These are phyloP conservation scores for Drosophila saltans DNA, from an alignment of 1,140 invertebrate species.

Conservation along the genomic window DNA sequence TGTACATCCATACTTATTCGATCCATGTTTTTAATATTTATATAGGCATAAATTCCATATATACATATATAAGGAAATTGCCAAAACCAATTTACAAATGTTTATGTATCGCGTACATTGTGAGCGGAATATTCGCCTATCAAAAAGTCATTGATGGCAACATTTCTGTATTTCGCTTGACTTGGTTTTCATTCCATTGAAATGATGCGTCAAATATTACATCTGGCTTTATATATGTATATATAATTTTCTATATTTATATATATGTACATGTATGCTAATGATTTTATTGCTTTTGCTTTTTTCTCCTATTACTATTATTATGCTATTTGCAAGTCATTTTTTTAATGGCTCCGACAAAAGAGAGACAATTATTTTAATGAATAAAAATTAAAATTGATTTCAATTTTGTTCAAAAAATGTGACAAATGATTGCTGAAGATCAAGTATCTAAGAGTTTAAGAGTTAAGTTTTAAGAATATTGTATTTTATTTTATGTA, in stretches of 20 bases:
- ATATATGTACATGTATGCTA: not conserved
- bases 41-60: conserved; percentile 33
- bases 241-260: conserved; percentile 20
- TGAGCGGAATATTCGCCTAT: not conserved
- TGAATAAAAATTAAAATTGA: not conserved
- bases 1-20: conserved; percentile 33
- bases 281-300: not conserved
- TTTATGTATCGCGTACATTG: conserved; percentile 56
- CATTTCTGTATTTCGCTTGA: conserved; percentile 6
- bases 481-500: no score
- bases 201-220: conserved; percentile 6
- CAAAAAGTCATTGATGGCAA: conserved; percentile 10
- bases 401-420: no score
- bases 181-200: conserved; percentile 1
- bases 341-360: not conserved
- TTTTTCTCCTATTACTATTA: not conserved
- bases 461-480: no score
- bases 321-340: not conserved
- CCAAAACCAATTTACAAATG: conserved; percentile 73
- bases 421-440: no score
- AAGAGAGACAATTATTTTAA: not conserved
- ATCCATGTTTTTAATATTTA: conserved; percentile 50
- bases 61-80: conserved; percentile 55
- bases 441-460: no score
- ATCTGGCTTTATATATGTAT: conserved; percentile 10